phyloP scores from a whole-genome alignment of 2,888 invertebrate species.

The Seladonia tumulorum region DNA sequence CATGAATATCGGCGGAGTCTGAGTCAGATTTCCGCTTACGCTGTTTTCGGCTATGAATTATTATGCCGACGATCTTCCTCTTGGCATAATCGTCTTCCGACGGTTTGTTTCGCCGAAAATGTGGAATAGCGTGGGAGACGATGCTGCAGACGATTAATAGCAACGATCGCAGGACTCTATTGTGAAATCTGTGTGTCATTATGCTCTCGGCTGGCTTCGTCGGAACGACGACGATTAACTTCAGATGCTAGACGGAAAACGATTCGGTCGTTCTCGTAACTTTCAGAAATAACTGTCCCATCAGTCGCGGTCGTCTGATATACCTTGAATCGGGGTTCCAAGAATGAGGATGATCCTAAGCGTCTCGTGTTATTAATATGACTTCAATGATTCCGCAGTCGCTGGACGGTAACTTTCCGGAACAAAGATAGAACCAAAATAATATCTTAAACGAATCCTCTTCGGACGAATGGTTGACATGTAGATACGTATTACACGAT shows the following conservation, averaged over 20 bases:
- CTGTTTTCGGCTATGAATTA: background rate
- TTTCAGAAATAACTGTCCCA: slow-evolving; percentile 22
- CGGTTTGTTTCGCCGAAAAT: slow-evolving; percentile 9
- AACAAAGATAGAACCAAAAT: background rate
- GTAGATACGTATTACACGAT: too few relatives aligned
- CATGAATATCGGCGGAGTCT: background rate
- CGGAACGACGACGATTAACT: background rate
- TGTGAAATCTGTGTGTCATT: slow-evolving; percentile 21
- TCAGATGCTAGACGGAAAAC: background rate
- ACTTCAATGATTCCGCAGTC: background rate
- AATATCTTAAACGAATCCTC: background rate
- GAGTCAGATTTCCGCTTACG: background rate
- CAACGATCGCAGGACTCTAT: slow-evolving; percentile 35
- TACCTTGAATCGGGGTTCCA: slow-evolving; percentile 1
- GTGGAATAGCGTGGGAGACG: slow-evolving; percentile 21
- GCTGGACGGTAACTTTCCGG: background rate
- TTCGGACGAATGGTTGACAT: background rate
- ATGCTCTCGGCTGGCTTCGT: background rate
- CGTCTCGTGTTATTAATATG: slow-evolving; percentile 15
- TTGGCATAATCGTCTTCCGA: slow-evolving; percentile 3
- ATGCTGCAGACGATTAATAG: background rate
- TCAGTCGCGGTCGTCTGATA: background rate
- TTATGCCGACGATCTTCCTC: background rate
- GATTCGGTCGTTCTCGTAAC: slow-evolving; percentile 7
- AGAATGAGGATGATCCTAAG: slow-evolving; percentile 2